phyloP scores from a whole-genome alignment of 2,888 invertebrate genomes.

The Barypeithes pellucidus region DNA sequence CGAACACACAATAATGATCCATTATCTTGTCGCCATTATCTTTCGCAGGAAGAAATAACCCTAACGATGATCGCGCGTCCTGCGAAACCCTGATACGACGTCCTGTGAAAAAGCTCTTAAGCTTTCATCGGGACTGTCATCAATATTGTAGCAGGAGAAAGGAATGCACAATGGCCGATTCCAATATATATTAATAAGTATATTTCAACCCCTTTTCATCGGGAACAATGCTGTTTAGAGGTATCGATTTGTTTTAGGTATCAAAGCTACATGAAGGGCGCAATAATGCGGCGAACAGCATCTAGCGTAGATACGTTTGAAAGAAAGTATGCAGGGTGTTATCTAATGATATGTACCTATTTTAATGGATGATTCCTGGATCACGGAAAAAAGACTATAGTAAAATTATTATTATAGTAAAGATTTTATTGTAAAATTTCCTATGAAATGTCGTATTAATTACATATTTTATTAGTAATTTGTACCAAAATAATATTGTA shows the following conservation, averaged over 20 bases:
- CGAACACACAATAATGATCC: slow-evolving; percentile 56
- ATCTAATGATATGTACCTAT: no score
- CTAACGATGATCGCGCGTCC: slow-evolving; percentile 54
- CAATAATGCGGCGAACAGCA: no score
- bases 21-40: slow-evolving; percentile 54
- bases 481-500: no score
- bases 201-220: slow-evolving; percentile 50
- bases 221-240: slow-evolving; percentile 13
- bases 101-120: slow-evolving; percentile 56
- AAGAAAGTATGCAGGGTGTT: no score
- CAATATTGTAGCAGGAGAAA: slow-evolving; percentile 55
- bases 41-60: slow-evolving; percentile 53
- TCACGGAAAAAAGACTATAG: no score
- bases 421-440: no score
- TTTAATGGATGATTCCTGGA: no score
- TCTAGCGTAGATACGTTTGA: no score
- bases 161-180: slow-evolving; percentile 51
- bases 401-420: no score
- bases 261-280: background rate
- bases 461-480: no score
- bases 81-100: slow-evolving; percentile 54
- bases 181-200: slow-evolving; percentile 55
- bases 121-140: slow-evolving; percentile 54
- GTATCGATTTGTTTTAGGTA: slow-evolving; percentile 8
- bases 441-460: no score